Evolutionary conservation across 2,888 invertebrate genomes (phyloP).

Genomic region (Elgonia sp.): DNA sequence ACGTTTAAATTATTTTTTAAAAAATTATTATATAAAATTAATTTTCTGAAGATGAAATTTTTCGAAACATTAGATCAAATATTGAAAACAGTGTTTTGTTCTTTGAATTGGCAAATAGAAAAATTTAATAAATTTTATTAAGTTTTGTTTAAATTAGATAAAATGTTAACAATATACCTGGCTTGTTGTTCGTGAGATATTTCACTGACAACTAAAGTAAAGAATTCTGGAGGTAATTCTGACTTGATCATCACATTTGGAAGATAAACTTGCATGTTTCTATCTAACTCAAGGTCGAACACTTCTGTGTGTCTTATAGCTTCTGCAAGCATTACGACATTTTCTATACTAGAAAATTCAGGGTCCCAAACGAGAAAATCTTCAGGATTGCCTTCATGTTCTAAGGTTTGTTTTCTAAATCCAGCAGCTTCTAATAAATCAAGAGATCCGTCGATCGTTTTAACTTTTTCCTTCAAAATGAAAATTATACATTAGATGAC

Average conservation of each 20-base stretch:
- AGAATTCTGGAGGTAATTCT: slow-evolving; percentile 95
- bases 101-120: too few relatives aligned
- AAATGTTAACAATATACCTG: slow-evolving; percentile 87
- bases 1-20: too few relatives aligned
- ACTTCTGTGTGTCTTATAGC: slow-evolving; percentile 93
- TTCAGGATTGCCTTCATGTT: slow-evolving; percentile 89
- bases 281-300: slow-evolving; percentile 94
- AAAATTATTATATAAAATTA: too few relatives aligned
- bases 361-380: slow-evolving; percentile 91
- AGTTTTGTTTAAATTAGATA: not conserved
- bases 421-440: slow-evolving; percentile 95
- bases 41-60: too few relatives aligned
- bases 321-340: slow-evolving; percentile 90
- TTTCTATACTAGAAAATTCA: slow-evolving; percentile 85
- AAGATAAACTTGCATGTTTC: slow-evolving; percentile 94
- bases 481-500: not conserved
- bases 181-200: slow-evolving; percentile 93
- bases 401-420: slow-evolving; percentile 90
- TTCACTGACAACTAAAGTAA: slow-evolving; percentile 93
- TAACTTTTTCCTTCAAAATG: slow-evolving; percentile 91
- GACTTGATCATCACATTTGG: slow-evolving; percentile 92
- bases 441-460: slow-evolving; percentile 92
- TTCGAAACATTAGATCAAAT: too few relatives aligned
- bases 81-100: too few relatives aligned
- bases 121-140: too few relatives aligned